These are phyloP conservation scores for Arbacia lixula DNA, from an alignment of 53 echinoderm and acorn worm species.

Conservation along the genomic window DNA sequence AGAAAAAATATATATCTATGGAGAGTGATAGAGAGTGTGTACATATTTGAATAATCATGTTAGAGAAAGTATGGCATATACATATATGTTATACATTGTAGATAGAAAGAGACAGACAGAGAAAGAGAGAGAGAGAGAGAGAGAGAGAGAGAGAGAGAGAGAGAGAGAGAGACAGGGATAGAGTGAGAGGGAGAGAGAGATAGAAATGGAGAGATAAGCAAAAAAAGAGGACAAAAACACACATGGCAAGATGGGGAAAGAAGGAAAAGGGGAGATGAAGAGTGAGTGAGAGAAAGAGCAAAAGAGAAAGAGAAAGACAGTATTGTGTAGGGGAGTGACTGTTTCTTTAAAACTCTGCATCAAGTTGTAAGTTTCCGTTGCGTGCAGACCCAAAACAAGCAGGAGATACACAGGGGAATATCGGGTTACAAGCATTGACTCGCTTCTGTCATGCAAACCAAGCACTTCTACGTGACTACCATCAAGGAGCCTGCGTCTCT, in stretches of 20 bases:
- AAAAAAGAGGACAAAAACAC: too few relatives aligned
- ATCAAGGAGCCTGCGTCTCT: constrained; percentile 4
- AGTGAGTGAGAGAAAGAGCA: background rate
- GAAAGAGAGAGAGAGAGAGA: too few relatives aligned
- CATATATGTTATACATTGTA: too few relatives aligned
- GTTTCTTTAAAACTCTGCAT: background rate
- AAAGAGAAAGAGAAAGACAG: background rate
- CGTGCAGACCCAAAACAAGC: constrained; percentile 23
- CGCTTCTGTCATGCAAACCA: constrained; percentile 5
- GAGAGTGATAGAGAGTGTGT: too few relatives aligned
- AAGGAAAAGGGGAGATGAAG: background rate
- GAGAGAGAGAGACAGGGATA: too few relatives aligned
- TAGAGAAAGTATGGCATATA: too few relatives aligned
- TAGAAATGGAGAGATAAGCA: too few relatives aligned
- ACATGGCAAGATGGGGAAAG: too few relatives aligned
- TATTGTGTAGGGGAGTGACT: background rate
- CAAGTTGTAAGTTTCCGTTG: background rate
- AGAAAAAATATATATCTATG: background rate
- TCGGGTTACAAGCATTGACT: constrained; percentile 14
- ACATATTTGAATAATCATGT: too few relatives aligned
- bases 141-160: too few relatives aligned
- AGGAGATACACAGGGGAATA: constrained; percentile 1
- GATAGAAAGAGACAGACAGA: too few relatives aligned
- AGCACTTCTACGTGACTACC: constrained; percentile 17
- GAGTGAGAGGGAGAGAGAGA: too few relatives aligned